Conservation (phyloP, 2,888 invertebrate species). For the Drosophila demipolita region DNA sequence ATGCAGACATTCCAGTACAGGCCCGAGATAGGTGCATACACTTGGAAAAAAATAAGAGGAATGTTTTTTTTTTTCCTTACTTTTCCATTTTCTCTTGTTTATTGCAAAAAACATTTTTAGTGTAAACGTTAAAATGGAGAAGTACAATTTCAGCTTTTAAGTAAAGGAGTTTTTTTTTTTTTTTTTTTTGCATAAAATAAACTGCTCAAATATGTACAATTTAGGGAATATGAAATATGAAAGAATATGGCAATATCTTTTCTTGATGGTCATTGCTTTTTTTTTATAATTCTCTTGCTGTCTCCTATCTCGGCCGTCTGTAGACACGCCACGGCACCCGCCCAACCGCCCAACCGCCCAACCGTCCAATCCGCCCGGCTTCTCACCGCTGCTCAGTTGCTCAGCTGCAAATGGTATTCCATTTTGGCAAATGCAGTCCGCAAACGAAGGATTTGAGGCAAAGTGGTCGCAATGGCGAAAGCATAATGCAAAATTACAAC, state of each 20-base stretch:
- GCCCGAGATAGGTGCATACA: not conserved
- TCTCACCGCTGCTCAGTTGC: not conserved
- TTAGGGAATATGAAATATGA: not conserved
- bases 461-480: conserved; percentile 43
- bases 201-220: not conserved
- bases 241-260: not conserved
- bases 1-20: conserved; percentile 16
- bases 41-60: not conserved
- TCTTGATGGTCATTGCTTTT: not conserved
- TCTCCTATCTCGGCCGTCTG: not conserved
- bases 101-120: not conserved
- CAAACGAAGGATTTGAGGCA: conserved; percentile 47
- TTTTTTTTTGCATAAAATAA: not conserved
- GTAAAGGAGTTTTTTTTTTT: not conserved
- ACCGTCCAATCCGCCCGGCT: not conserved
- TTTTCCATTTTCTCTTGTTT: not conserved
- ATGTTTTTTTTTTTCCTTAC: not conserved
- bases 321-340: not conserved
- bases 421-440: conserved; percentile 48
- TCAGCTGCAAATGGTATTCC: conserved; percentile 33
- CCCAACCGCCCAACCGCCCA: conserved; percentile 4
- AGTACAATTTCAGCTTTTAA: not conserved
- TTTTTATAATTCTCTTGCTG: not conserved
- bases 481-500: conserved; percentile 78
- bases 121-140: not conserved